phyloP scores from a whole-genome alignment of 2,113 vertebrate species.

The Mohoua ochrocephala region DNA sequence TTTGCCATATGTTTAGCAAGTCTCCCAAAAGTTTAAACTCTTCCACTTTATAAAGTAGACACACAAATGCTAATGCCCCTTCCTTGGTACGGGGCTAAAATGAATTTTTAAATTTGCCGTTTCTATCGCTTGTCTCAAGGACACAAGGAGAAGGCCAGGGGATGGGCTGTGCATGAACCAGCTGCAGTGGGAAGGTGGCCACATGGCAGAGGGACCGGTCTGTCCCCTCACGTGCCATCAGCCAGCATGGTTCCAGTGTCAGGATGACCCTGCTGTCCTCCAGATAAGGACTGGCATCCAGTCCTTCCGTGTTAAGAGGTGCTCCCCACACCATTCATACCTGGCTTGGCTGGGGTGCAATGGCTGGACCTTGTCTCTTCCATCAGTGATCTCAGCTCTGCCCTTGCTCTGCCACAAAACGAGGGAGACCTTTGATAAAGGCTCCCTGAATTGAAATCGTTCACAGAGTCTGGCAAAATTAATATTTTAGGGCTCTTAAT shows the following conservation, averaged over 20 bases:
- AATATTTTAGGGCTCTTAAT: neutral
- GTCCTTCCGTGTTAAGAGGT: neutral
- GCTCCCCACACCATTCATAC: neutral
- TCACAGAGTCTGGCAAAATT: neutral
- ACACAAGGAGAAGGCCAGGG: accelerated
- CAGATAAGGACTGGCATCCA: neutral
- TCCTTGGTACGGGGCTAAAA: neutral
- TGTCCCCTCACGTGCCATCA: neutral
- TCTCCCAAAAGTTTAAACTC: neutral
- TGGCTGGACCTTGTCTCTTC: neutral
- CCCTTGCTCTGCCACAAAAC: neutral
- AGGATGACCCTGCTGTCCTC: neutral
- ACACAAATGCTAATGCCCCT: neutral
- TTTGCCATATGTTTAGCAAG: neutral
- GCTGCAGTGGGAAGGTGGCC: neutral
- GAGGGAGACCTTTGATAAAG: neutral
- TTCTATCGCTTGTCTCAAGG: neutral
- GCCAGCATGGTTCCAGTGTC: neutral
- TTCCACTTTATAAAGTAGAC: neutral
- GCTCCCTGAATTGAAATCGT: neutral
- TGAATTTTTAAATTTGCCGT: neutral
- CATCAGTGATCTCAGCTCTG: neutral
- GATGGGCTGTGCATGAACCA: neutral
- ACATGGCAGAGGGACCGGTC: accelerated
- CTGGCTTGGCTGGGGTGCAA: neutral